Evolutionary conservation across 2,113 vertebrate genomes (phyloP), one percentile per base, ranked within the genome.

Genomic region (Cebidichthys violaceus): DNA sequence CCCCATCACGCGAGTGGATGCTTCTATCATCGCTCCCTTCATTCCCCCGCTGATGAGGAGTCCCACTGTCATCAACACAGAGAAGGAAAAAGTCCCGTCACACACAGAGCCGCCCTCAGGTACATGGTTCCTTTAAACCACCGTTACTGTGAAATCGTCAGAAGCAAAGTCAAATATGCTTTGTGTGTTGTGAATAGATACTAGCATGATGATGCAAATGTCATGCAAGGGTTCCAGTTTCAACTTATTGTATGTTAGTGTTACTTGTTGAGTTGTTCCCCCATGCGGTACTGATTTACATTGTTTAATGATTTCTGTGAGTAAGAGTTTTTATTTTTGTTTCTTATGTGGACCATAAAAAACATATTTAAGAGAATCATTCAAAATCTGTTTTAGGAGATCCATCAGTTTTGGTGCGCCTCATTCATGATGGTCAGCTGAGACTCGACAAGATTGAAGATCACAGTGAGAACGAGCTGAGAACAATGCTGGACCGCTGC

Each of bases 21-120:
- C 98, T 79, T 99, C 98, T 72, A 98, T 99, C 82, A 95, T 99
- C 37, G 97, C 98, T 60, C 98, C 98, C 45, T 99, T 99, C 91
- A 96, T 98, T 80, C 97, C 98, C 35, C 97, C 98, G 1, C 95
- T 99, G 82, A 98, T 99, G 97, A 96, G 97, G 91, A 96, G 96
- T 89, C 64, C 94, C 0, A 81, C 95, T 70, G 96, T 98, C 57
- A 95, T 99, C 86, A 99, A 99, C 92, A 98, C 97, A 0, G 98
- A 99, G 92, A 99, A 97, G 90, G 96, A 99, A 91, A 99, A 99
- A 92, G 94, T 93, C 78, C 81, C 90, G 59, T 81, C 94, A 41
- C 88, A 92, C 33, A 47, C 69, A 9, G 67, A 62, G 55, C 79
- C 65, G 39, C 87, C 87, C 5, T 65, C 85, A 47, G 93, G 93